These are phyloP conservation scores for Erebia aethiops DNA, from an alignment of 2,888 invertebrate genomes.

Conservation along the genomic window DNA sequence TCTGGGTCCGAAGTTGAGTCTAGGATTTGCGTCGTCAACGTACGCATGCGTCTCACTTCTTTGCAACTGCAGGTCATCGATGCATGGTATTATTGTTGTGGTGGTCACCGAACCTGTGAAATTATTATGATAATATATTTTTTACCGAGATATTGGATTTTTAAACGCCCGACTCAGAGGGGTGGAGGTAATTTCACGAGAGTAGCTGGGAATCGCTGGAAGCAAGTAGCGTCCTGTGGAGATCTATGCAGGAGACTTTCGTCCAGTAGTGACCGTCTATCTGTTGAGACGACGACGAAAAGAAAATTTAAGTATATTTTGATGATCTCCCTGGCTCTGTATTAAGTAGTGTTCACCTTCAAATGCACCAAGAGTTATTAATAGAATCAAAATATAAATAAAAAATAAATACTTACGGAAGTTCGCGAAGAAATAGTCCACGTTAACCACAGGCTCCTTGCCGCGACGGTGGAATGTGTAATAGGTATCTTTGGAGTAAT, in stretches of 20 bases:
- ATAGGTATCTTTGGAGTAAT: slow-evolving; percentile 40
- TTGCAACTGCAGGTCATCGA: slow-evolving; percentile 40
- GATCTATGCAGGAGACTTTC: no score
- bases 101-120: slow-evolving; percentile 13
- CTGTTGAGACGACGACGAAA: no score
- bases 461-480: slow-evolving; percentile 47
- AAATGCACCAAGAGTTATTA: no score
- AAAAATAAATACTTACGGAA: slow-evolving; percentile 45
- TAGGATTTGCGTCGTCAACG: slow-evolving; percentile 24
- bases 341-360: no score
- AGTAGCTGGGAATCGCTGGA: no score
- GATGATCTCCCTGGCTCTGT: no score
- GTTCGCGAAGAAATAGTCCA: slow-evolving; percentile 40
- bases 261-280: no score
- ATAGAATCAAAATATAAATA: neutral
- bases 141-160: no score
- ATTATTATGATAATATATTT: neutral
- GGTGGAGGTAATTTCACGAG: no score
- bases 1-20: slow-evolving; percentile 42
- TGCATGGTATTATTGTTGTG: slow-evolving; percentile 48
- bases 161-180: no score
- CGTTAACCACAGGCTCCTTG: slow-evolving; percentile 47
- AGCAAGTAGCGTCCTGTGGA: no score
- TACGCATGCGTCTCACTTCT: slow-evolving; percentile 36
- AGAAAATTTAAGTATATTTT: no score